Base-by-base conservation (phyloP, 2,113 vertebrate genomes). In the Siphamia tubifer region DNA sequence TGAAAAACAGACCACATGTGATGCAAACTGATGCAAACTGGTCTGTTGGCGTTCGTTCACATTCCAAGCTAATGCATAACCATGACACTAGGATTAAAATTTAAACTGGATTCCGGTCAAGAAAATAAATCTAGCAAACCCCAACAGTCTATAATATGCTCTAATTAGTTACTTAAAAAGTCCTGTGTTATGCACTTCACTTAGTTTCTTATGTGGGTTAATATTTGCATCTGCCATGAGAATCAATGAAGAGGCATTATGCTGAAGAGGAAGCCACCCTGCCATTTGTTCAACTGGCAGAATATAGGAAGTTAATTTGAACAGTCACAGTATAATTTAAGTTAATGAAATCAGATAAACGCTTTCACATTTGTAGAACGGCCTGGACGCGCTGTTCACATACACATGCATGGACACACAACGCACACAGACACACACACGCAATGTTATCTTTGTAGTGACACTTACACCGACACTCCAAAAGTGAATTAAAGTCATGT, bases 11-110 rank as follows among this genome's bases (percentile, higher is more conserved):
- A 8, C 10, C 30, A n/a, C 44, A 25, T 25, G 13, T 47, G 60
- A 60, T 77, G 58, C 34, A 69, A 77, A 38, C 15, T 11, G 20
- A 58, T 65, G 52, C 3, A 42, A 64, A 73, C 68, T 71, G 40
- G 19, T 55, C 57, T 23, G 34, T 40, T 40, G 57, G n/a, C 25
- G 20, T 10, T 20, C 15, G 13, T 13, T 42, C 42, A 49, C 19
- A 39, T 23, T 13, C 21, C 9, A 28, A 51, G 16, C 27, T 34
- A 1, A 21, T 57, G 24, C 38, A 64, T 38, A 43, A 69, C 19
- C 28, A 57, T 28, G 39, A 52, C 52, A 49, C 23, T 8, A 1
- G 51, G 32, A 70, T 39, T 58, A n/a, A 28, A 27, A 45, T 47
- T 27, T 58, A 8, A 38, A 39, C 19, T 23, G 38, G 32, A 13